Conservation (phyloP, 2,797 vertebrate genomes). For the Cyprinodon diabolis region DNA sequence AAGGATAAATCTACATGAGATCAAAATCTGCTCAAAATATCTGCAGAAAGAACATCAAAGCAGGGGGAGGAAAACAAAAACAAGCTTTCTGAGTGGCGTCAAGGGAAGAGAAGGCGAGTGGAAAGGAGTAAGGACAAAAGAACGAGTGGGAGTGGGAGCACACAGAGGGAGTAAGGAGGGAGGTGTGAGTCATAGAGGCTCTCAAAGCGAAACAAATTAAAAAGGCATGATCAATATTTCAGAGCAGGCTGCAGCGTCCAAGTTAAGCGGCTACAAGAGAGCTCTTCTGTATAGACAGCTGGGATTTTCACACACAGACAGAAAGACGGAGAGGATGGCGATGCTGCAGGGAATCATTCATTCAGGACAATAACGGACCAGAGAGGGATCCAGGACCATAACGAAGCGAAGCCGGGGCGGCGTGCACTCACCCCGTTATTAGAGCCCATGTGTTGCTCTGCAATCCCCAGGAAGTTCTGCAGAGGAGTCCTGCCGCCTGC, state of each 20-base stretch:
- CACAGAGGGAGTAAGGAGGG: slow-evolving; percentile 12
- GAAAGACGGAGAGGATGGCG: not conserved
- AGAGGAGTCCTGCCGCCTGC: slow-evolving; percentile 94
- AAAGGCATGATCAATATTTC: slow-evolving; percentile 53
- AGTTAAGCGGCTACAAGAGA: not conserved
- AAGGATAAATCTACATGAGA: slow-evolving; percentile 1
- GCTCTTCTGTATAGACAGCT: slow-evolving; percentile 24
- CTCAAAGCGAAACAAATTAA: slow-evolving; percentile 42
- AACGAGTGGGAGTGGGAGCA: not conserved
- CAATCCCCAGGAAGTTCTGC: slow-evolving; percentile 97
- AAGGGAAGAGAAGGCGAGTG: not conserved
- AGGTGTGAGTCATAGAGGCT: slow-evolving; percentile 40
- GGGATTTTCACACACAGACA: slow-evolving; percentile 10
- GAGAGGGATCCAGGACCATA: not conserved
- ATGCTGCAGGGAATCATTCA: slow-evolving; percentile 10
- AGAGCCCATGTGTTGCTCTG: slow-evolving; percentile 95
- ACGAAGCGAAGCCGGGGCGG: too few species aligned
- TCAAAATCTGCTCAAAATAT: slow-evolving; percentile 24
- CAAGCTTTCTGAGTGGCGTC: not conserved
- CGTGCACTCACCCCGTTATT: slow-evolving; percentile 89
- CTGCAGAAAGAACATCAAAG: slow-evolving; percentile 16
- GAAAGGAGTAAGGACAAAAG: not conserved
- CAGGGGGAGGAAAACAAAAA: too few species aligned
- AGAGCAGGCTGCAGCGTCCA: slow-evolving; percentile 28
- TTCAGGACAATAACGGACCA: not conserved